phyloP scores from a whole-genome alignment of 2,888 invertebrate species.

The Priapulus caudatus region DNA sequence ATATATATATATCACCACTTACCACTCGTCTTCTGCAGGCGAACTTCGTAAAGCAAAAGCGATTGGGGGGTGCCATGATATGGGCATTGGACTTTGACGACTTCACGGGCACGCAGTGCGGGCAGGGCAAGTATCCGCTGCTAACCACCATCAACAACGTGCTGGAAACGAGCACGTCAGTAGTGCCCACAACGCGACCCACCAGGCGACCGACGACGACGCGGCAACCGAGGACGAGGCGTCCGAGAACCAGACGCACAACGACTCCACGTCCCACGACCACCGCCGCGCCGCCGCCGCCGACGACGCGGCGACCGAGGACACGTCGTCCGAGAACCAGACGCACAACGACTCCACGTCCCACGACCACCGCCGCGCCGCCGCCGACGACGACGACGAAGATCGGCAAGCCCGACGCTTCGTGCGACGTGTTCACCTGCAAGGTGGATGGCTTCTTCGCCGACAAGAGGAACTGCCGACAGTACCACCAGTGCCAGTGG shows the following conservation, averaged over 20 bases:
- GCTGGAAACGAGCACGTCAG: slow-evolving; percentile 13
- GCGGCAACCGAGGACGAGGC: not conserved
- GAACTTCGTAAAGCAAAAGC: slow-evolving; percentile 67
- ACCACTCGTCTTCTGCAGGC: slow-evolving; percentile 42
- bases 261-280: slow-evolving; percentile 42
- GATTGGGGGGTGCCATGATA: slow-evolving; percentile 79
- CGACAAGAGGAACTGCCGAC: slow-evolving; percentile 82
- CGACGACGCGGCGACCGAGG: slow-evolving; percentile 16
- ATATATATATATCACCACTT: no score
- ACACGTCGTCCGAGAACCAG: not conserved
- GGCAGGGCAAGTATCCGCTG: slow-evolving; percentile 70
- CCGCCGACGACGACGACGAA: slow-evolving; percentile 54
- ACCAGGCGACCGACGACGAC: slow-evolving; percentile 1
- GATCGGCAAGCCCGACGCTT: slow-evolving; percentile 62
- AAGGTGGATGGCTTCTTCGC: slow-evolving; percentile 83
- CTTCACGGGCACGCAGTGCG: slow-evolving; percentile 70
- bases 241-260: slow-evolving; percentile 31
- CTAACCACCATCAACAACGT: slow-evolving; percentile 53
- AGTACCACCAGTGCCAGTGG: slow-evolving; percentile 77
- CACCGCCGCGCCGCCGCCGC: slow-evolving; percentile 30
- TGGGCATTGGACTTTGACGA: slow-evolving; percentile 91
- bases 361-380: slow-evolving; percentile 55
- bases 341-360: no score
- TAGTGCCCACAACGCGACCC: not conserved
- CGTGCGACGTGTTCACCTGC: slow-evolving; percentile 68